These are phyloP conservation scores for Furnarius figulus DNA, from an alignment of 2,113 vertebrate genomes.

Conservation along the genomic window DNA sequence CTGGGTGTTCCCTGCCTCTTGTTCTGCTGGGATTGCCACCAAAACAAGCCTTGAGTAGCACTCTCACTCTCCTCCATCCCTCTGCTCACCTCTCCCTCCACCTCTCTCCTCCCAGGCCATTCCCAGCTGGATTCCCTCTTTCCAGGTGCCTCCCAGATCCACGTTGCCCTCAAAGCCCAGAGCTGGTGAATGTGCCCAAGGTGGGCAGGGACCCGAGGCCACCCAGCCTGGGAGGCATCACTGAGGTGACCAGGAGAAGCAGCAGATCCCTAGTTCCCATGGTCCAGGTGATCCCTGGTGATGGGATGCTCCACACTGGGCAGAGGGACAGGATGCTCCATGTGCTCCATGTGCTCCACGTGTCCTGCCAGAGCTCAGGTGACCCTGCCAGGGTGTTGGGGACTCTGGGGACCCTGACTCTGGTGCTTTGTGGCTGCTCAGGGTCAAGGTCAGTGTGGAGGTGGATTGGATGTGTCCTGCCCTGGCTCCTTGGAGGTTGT, in stretches of 20 bases:
- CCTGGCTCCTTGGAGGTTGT: neutral
- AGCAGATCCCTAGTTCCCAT: neutral
- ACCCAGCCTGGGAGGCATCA: neutral
- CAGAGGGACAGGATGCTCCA: neutral
- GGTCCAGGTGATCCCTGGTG: too few species aligned
- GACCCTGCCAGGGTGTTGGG: neutral
- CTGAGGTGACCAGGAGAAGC: neutral
- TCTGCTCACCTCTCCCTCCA: neutral
- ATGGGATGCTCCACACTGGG: neutral
- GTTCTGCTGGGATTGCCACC: neutral
- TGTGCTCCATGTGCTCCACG: fast-evolving
- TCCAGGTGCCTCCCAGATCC: neutral
- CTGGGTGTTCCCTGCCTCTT: neutral
- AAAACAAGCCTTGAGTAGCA: neutral
- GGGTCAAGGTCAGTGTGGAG: neutral
- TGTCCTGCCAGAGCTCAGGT: too few species aligned
- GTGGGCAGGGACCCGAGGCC: neutral
- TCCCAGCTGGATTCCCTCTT: neutral
- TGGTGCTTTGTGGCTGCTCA: neutral
- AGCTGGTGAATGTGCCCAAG: neutral
- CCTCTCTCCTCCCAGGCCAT: neutral
- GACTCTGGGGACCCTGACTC: neutral
- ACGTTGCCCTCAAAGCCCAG: neutral
- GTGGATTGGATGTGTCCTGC: neutral
- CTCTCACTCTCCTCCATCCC: neutral